Conservation (phyloP, 1,140 invertebrate species). For the Prorops nasuta region DNA sequence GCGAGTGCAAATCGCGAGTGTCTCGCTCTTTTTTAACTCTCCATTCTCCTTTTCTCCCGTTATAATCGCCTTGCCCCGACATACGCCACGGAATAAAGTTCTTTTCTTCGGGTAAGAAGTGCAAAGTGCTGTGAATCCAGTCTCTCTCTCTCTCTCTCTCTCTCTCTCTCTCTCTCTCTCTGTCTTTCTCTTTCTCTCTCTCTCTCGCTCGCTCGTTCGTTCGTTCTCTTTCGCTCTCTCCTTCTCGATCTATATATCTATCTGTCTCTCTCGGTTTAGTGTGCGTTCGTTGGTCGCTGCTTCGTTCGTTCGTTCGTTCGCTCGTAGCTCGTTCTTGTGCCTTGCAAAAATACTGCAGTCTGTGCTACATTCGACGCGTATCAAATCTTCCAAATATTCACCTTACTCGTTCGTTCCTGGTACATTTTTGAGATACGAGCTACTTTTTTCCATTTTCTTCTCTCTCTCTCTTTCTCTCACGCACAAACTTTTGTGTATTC, state of each 20-base stretch:
- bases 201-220: slow-evolving; percentile 12
- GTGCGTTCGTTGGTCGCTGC: too few relatives aligned
- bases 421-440: too few relatives aligned
- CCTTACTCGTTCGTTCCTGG: too few relatives aligned
- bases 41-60: slow-evolving; percentile 5
- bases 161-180: slow-evolving; percentile 11
- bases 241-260: too few relatives aligned
- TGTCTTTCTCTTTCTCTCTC: slow-evolving; percentile 14
- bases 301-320: too few relatives aligned
- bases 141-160: slow-evolving; percentile 14
- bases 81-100: not conserved
- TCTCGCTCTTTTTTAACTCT: slow-evolving; percentile 24
- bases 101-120: not conserved
- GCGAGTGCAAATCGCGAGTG: slow-evolving; percentile 29
- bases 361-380: too few relatives aligned
- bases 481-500: not conserved
- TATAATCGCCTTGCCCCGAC: not conserved
- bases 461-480: slow-evolving; percentile 22
- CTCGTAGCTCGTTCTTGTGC: too few relatives aligned
- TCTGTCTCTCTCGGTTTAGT: too few relatives aligned
- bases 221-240: too few relatives aligned
- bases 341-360: too few relatives aligned
- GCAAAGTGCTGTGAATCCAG: slow-evolving; percentile 1
- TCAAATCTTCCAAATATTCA: too few relatives aligned
- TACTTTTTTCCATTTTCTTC: not conserved